Evolutionary conservation across 2,797 vertebrate genomes (phyloP).

Genomic region (Manis crassicaudata): DNA sequence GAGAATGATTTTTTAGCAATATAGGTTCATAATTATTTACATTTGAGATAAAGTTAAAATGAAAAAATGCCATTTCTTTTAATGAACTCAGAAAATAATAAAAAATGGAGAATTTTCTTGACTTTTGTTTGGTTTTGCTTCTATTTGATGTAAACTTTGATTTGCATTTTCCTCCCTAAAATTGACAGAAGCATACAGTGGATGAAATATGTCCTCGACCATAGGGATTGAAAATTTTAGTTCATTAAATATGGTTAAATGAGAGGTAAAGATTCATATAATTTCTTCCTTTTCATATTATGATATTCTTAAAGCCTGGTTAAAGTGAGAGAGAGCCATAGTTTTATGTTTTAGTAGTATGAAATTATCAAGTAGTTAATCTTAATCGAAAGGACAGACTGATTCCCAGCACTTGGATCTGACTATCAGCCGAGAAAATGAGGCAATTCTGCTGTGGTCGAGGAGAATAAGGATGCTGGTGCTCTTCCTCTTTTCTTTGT

Average conservation of each 20-base stretch:
- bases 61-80: background rate
- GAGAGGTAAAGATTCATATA: background rate
- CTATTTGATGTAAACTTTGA: background rate
- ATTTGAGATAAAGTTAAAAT: background rate
- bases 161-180: background rate
- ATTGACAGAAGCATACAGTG: background rate
- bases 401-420: background rate
- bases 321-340: background rate
- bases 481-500: background rate
- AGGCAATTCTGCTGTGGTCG: background rate
- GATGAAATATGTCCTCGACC: background rate
- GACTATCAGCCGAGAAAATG: background rate
- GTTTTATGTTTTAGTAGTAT: background rate
- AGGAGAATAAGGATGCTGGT: background rate
- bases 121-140: background rate
- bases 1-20: background rate
- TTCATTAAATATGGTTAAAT: slow-evolving; percentile 10
- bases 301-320: background rate
- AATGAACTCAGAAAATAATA: slow-evolving; percentile 28
- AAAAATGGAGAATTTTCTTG: background rate
- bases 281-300: background rate
- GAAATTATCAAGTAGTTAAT: background rate
- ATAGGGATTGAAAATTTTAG: background rate
- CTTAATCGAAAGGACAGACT: background rate
- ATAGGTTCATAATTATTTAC: background rate